Conservation (phyloP, 2,797 vertebrate genomes). For the Diplodus sargus region DNA sequence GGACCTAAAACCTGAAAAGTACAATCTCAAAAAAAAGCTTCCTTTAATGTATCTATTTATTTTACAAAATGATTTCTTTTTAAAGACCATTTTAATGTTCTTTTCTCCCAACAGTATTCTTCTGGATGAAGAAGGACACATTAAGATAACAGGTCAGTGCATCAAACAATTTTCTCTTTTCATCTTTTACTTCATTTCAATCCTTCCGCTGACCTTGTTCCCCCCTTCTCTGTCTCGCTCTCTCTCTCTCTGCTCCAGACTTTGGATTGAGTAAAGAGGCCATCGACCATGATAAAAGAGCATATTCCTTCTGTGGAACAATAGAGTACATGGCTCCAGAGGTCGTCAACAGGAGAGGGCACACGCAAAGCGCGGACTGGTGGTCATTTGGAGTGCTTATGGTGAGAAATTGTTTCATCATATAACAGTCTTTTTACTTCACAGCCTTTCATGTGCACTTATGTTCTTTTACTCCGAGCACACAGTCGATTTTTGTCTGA, state of each 20-base stretch:
- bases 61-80: not conserved
- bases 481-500: not conserved
- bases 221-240: not conserved
- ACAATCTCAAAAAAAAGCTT: constrained; percentile 47
- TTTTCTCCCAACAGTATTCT: constrained; percentile 88
- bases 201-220: not conserved
- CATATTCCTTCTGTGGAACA: constrained; percentile 97
- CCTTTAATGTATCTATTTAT: not conserved
- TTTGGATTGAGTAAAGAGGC: constrained; percentile 98
- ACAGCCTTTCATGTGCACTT: constrained; percentile 8
- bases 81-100: not conserved
- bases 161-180: not conserved
- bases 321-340: constrained; percentile 99
- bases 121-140: constrained; percentile 96
- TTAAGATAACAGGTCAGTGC: constrained; percentile 95
- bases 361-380: constrained; percentile 98
- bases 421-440: not conserved
- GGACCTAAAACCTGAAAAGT: constrained; percentile 98
- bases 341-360: constrained; percentile 96
- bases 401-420: constrained; percentile 79
- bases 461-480: not conserved
- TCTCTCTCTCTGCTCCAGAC: constrained; percentile 78
- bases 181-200: not conserved
- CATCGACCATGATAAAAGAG: constrained; percentile 95
- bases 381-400: constrained; percentile 98